Percentiles rank a stretch among this genome's conserved stretches.
Evolutionary conservation across 2,797 vertebrate species (phyloP).

Genomic region (Thamnophis elegans): DNA sequence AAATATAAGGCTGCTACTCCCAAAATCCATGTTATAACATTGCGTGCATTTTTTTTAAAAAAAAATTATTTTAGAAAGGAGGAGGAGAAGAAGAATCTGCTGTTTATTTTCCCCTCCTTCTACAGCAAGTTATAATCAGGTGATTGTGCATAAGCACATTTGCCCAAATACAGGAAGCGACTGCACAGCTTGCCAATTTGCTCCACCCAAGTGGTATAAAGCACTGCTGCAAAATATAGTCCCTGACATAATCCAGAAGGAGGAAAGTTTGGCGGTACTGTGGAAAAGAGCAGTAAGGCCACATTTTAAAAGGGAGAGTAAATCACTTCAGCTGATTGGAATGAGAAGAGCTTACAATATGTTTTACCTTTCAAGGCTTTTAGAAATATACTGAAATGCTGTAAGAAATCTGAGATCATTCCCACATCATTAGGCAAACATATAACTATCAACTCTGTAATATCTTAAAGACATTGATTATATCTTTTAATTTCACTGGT

Average conservation of each 20-base stretch:
- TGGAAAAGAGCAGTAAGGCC: slow-evolving; percentile 31
- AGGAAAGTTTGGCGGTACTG: slow-evolving; percentile 34
- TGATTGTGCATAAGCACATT: slow-evolving; percentile 64
- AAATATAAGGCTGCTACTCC: not conserved
- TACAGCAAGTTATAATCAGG: slow-evolving; percentile 52
- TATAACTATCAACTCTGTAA: not conserved
- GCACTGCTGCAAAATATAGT: slow-evolving; percentile 72
- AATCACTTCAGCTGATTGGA: not conserved
- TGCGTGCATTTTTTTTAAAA: slow-evolving; percentile 12
- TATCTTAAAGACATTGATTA: not conserved
- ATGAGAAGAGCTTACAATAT: not conserved
- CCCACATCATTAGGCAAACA: not conserved
- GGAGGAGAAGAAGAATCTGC: not conserved
- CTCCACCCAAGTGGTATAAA: slow-evolving; percentile 68
- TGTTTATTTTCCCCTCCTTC: slow-evolving; percentile 2
- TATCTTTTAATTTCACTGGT: not conserved
- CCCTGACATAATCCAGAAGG: slow-evolving; percentile 50
- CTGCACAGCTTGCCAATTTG: slow-evolving; percentile 44
- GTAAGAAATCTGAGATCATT: not conserved
- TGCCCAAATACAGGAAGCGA: slow-evolving; percentile 62
- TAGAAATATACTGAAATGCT: not conserved
- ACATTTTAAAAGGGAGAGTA: slow-evolving; percentile 12
- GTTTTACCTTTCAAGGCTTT: not conserved
- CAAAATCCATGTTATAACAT: slow-evolving; percentile 22
- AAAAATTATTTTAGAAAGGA: not conserved